These are phyloP conservation scores for Neodiprion fabricii DNA, from an alignment of 1,140 invertebrate genomes.

Conservation along the genomic window DNA sequence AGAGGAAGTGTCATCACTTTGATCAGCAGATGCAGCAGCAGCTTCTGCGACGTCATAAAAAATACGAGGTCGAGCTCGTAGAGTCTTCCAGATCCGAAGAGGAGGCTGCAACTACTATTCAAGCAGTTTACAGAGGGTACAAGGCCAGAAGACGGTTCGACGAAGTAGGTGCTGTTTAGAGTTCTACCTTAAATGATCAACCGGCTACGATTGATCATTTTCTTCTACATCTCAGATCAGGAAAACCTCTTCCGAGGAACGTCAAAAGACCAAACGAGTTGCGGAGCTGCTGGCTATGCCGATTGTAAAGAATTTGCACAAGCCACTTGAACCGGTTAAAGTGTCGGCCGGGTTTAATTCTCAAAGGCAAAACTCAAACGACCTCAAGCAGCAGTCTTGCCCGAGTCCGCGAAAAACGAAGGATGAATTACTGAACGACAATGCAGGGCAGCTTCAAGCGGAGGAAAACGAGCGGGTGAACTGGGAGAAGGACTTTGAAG, in stretches of 20 bases:
- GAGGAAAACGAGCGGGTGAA: constrained; percentile 21
- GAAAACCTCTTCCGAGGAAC: constrained; percentile 39
- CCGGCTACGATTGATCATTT: neutral
- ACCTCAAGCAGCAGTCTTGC: neutral
- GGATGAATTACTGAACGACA: neutral
- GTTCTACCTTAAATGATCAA: neutral
- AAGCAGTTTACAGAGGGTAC: constrained; percentile 75
- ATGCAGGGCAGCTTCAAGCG: neutral
- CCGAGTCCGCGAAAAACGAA: neutral
- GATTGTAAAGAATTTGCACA: constrained; percentile 23
- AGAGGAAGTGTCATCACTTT: no score
- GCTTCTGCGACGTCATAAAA: neutral
- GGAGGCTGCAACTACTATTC: constrained; percentile 74
- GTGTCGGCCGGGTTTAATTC: constrained; percentile 21
- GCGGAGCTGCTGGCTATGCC: constrained; percentile 42
- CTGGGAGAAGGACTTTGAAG: constrained; percentile 25
- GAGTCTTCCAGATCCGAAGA: constrained; percentile 47
- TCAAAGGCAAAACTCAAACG: constrained; percentile 1
- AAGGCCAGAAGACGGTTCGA: constrained; percentile 71
- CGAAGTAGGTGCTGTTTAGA: constrained; percentile 47
- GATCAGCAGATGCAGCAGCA: neutral
- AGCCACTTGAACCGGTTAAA: constrained; percentile 29
- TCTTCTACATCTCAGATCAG: constrained; percentile 34
- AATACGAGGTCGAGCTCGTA: constrained; percentile 14
- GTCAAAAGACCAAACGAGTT: constrained; percentile 44